Evolutionary conservation across 2,888 invertebrate genomes (phyloP).

Genomic region (Abrostola tripartita): DNA sequence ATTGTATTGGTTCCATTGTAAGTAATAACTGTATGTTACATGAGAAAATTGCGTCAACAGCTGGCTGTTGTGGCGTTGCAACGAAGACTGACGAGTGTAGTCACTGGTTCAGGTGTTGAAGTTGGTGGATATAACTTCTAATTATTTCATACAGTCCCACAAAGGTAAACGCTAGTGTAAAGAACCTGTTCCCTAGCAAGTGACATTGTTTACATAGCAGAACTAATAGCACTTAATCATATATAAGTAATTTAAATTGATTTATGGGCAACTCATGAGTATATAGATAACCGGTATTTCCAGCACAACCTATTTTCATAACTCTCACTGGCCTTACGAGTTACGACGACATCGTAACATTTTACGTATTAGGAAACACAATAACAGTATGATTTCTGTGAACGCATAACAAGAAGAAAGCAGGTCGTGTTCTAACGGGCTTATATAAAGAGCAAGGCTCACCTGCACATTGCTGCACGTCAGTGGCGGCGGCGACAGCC

Average conservation of each 20-base stretch:
- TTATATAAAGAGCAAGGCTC: constrained; percentile 68
- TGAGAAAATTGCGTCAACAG: constrained; percentile 3
- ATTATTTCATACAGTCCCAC: too few species aligned
- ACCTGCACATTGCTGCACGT: constrained; percentile 80
- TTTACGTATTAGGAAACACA: constrained; percentile 15
- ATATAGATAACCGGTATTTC: not conserved
- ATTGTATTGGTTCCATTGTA: constrained; percentile 20
- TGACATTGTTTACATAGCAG: too few species aligned
- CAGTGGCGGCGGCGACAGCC: constrained; percentile 69
- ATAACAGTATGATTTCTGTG: constrained; percentile 27
- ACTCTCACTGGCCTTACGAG: constrained; percentile 13
- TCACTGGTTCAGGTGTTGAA: too few species aligned
- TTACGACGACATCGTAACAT: constrained; percentile 16
- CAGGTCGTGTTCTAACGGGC: constrained; percentile 66
- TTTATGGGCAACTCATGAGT: not conserved
- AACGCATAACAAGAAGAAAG: constrained; percentile 66
- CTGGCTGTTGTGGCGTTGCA: not conserved
- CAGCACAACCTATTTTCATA: constrained; percentile 5
- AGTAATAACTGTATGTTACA: constrained; percentile 6
- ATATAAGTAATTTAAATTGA: not conserved
- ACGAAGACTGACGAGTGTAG: not conserved
- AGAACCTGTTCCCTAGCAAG: too few species aligned
- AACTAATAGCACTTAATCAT: not conserved
- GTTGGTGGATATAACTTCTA: too few species aligned
- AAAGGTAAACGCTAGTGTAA: too few species aligned